phyloP scores from a whole-genome alignment of 2,888 invertebrate species.

The Formica aserva region DNA sequence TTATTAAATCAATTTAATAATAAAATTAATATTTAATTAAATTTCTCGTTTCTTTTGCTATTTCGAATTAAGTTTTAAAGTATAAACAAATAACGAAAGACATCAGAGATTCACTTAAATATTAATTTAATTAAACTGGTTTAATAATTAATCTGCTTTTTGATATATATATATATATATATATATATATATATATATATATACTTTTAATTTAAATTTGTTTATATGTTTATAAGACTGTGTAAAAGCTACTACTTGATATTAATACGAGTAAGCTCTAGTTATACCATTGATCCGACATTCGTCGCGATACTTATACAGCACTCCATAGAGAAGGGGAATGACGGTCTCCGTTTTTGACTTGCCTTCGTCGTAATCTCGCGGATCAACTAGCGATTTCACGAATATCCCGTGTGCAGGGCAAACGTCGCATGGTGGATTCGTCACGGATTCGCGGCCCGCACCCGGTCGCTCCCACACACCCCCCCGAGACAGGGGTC shows the following conservation, averaged over 20 bases:
- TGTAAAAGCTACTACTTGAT: neutral
- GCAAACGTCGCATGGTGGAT: constrained; percentile 60
- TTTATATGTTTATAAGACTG: neutral
- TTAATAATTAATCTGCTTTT: neutral
- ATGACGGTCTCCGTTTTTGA: constrained; percentile 6
- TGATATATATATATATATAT: neutral
- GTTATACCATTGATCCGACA: neutral
- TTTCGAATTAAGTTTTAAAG: neutral
- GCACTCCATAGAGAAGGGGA: constrained; percentile 11
- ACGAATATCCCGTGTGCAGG: constrained; percentile 59
- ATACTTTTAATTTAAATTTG: neutral
- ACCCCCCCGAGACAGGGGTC: constrained; percentile 13
- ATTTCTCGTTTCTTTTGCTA: neutral
- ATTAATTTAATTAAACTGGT: neutral
- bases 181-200: neutral
- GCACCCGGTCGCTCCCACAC: constrained; percentile 54
- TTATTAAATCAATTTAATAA: neutral
- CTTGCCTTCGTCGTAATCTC: constrained; percentile 24
- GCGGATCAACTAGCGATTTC: constrained; percentile 45
- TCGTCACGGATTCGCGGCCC: constrained; percentile 68
- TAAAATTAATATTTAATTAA: neutral
- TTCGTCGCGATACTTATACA: neutral
- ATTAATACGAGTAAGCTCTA: neutral
- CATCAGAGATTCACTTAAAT: neutral
- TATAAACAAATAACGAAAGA: neutral